A percentile compares a stretch with the other conserved stretches of the same genome.
These are phyloP conservation scores for Catharus minimus DNA, from an alignment of 2,113 vertebrate species.

Conservation along the genomic window DNA sequence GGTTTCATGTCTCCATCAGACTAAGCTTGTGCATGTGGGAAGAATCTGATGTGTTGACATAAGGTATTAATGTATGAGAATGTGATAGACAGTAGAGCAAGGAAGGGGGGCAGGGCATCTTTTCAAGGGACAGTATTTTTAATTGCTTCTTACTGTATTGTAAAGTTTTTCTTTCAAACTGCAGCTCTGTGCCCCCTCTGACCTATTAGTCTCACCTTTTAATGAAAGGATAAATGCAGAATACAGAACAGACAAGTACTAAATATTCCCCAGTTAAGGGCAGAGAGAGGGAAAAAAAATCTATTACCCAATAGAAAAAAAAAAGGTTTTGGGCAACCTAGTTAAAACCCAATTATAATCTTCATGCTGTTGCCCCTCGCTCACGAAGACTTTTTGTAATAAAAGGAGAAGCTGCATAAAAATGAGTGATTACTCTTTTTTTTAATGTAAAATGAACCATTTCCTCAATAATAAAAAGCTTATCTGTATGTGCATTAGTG, in stretches of 20 bases:
- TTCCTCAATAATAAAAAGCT: not conserved
- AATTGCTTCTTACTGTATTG: not conserved
- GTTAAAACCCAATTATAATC: not conserved
- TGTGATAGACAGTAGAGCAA: not conserved
- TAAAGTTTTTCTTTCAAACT: not conserved
- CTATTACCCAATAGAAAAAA: not conserved
- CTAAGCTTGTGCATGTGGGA: not conserved
- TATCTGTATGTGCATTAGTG: not conserved
- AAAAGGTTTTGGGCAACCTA: not conserved
- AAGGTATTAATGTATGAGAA: not conserved
- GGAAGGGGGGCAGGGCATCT: not conserved
- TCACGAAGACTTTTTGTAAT: not conserved
- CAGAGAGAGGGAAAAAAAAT: not conserved
- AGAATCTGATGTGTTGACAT: not conserved
- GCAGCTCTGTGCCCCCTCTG: not conserved
- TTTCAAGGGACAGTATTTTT: not conserved
- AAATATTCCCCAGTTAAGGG: not conserved
- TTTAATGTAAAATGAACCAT: not conserved
- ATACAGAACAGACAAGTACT: not conserved
- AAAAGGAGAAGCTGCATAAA: slow-evolving; percentile 8
- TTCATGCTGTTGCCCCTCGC: not conserved
- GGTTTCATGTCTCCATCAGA: not conserved
- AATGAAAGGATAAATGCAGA: not conserved
- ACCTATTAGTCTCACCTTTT: not conserved
- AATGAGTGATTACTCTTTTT: not conserved